Evolutionary conservation across 2,888 invertebrate species (phyloP).

Genomic region (Morpho helenor): DNA sequence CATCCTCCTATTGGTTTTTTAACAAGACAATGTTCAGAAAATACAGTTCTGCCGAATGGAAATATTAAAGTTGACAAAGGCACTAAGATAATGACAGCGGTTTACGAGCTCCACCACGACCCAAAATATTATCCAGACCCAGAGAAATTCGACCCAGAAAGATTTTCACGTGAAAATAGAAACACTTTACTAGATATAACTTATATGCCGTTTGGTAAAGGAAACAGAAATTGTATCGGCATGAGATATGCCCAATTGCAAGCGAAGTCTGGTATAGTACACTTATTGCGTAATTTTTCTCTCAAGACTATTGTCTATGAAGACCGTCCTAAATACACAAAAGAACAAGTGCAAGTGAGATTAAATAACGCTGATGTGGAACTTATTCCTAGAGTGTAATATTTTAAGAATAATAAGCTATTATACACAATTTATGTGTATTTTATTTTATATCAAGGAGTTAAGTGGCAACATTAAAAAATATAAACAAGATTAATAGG

Average conservation of each 20-base stretch:
- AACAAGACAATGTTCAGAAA: constrained; percentile 39
- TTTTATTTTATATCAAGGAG: too few relatives aligned
- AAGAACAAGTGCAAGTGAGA: constrained; percentile 41
- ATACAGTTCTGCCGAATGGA: constrained; percentile 48
- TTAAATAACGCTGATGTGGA: constrained; percentile 41
- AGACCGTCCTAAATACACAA: constrained; percentile 27
- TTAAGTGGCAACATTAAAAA: too few relatives aligned
- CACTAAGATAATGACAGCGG: constrained; percentile 43
- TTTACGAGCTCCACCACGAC: constrained; percentile 58
- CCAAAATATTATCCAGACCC: constrained; percentile 61
- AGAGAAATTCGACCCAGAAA: constrained; percentile 59
- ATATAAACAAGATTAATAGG: too few relatives aligned
- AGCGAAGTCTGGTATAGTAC: constrained; percentile 32
- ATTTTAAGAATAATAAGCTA: too few relatives aligned
- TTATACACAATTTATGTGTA: too few relatives aligned
- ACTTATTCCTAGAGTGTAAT: constrained; percentile 22
- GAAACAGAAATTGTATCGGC: constrained; percentile 64
- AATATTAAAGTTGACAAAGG: constrained; percentile 50
- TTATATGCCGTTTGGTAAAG: constrained; percentile 67
- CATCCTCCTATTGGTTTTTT: constrained; percentile 49
- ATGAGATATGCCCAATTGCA: constrained; percentile 47
- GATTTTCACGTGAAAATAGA: constrained; percentile 40
- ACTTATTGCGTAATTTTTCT: constrained; percentile 27
- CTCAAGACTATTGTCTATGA: constrained; percentile 22
- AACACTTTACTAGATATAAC: constrained; percentile 37